A percentile compares a stretch with the other conserved stretches of the same genome.
Conservation (phyloP, 2,797 vertebrate species). For the Gobionotothen gibberifrons region DNA sequence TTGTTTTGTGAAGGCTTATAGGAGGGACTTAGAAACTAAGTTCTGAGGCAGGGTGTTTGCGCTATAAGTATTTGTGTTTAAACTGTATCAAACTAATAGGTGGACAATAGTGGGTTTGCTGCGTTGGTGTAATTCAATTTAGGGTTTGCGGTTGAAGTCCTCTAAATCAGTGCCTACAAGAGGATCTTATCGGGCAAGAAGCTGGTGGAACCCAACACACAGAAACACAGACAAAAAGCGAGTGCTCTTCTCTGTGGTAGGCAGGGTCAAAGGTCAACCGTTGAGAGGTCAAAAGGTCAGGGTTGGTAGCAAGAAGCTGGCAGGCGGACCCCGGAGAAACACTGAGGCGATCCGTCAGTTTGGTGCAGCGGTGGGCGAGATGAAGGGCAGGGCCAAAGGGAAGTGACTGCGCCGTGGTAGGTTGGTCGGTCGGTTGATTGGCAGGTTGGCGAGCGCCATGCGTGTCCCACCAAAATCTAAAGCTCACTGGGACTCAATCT, state of each 20-base stretch:
- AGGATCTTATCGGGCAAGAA: conserved; percentile 36
- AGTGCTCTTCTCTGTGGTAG: conserved; percentile 68
- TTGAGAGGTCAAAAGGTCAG: conserved; percentile 58
- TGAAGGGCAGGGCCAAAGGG: conserved; percentile 85
- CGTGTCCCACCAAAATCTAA: conserved; percentile 84
- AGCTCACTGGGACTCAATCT: conserved; percentile 93
- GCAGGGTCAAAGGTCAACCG: conserved; percentile 58
- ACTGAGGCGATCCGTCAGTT: conserved; percentile 79
- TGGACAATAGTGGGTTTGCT: conserved; percentile 41
- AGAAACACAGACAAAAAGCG: conserved; percentile 73
- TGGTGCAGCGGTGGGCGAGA: conserved; percentile 82
- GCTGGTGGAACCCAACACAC: conserved; percentile 53
- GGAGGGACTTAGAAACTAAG: conserved; percentile 13
- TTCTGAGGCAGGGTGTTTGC: background rate
- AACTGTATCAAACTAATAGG: conserved; percentile 26
- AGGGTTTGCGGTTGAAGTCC: conserved; percentile 20
- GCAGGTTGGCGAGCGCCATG: conserved; percentile 76
- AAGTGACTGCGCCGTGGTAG: conserved; percentile 86
- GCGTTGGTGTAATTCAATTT: conserved; percentile 25
- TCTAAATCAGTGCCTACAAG: conserved; percentile 42
- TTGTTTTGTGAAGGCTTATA: conserved; percentile 29
- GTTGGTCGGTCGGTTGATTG: conserved; percentile 78
- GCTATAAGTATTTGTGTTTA: conserved; percentile 14
- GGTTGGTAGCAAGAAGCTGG: conserved; percentile 65
- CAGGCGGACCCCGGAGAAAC: conserved; percentile 83